Evolutionary conservation across 2,113 vertebrate genomes (phyloP).

Genomic region (Rhizomys pruinosus): DNA sequence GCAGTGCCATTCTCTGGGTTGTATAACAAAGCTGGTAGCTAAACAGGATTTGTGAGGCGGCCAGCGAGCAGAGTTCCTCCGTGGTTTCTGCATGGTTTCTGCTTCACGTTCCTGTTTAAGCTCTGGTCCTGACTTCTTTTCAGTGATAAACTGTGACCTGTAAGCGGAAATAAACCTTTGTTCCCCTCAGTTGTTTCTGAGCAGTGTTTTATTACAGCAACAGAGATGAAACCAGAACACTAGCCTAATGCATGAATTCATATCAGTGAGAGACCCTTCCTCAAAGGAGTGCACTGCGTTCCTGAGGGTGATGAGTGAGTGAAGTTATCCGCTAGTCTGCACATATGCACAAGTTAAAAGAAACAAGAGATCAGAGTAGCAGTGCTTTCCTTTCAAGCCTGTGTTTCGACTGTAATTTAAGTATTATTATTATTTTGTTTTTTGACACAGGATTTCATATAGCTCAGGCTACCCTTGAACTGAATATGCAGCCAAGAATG

Average conservation of each 20-base stretch:
- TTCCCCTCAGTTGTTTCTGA: neutral
- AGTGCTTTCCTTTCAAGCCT: neutral
- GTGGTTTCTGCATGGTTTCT: neutral
- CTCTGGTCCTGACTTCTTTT: neutral
- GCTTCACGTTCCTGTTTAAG: neutral
- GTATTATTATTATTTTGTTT: neutral
- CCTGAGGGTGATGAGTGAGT: no score
- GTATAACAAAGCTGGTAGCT: neutral
- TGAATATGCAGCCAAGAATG: neutral
- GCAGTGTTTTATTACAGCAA: neutral
- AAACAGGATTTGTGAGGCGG: neutral
- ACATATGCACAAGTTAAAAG: neutral
- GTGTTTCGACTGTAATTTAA: neutral
- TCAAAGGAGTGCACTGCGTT: neutral
- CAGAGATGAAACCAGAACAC: neutral
- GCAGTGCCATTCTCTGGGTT: neutral
- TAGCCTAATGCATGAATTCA: neutral
- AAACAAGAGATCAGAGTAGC: neutral
- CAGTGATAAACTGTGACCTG: neutral
- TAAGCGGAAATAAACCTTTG: neutral
- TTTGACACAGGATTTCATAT: neutral
- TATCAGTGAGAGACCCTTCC: neutral
- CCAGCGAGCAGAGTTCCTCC: neutral
- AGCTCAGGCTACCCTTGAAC: neutral
- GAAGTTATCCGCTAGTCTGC: neutral